Conservation (phyloP, 2,797 vertebrate genomes). For the Cynopterus sphinx region DNA sequence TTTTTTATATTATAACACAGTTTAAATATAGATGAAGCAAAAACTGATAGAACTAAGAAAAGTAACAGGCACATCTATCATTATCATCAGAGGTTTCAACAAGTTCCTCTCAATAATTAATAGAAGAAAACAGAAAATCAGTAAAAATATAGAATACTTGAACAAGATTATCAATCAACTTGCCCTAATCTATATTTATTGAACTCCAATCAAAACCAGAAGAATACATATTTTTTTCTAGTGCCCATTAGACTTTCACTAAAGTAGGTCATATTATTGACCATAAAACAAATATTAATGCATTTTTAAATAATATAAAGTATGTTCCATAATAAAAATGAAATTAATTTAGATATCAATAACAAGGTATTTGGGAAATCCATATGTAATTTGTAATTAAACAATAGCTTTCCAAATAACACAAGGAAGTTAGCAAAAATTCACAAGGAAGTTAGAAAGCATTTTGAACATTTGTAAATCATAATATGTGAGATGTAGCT, state of each 20-base stretch:
- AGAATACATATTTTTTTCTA: not conserved
- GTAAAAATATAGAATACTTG: not conserved
- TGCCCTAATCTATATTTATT: not conserved
- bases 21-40: not conserved
- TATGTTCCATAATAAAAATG: not conserved
- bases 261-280: not conserved
- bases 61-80: not conserved
- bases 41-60: not conserved
- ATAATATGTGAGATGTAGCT: not conserved
- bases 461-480: not conserved
- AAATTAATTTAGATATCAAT: not conserved
- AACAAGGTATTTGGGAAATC: not conserved
- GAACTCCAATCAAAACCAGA: not conserved
- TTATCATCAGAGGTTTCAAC: not conserved
- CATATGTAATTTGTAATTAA: not conserved
- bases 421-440: not conserved
- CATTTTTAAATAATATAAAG: not conserved
- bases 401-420: not conserved
- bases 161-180: not conserved
- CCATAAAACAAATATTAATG: not conserved
- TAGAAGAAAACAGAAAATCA: not conserved
- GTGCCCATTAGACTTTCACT: not conserved
- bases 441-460: not conserved
- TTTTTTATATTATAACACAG: not conserved
- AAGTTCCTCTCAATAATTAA: not conserved